Evolutionary conservation across 2,113 vertebrate genomes (phyloP).

Genomic region (western clawed frog (Xenopus tropicalis)): DNA sequence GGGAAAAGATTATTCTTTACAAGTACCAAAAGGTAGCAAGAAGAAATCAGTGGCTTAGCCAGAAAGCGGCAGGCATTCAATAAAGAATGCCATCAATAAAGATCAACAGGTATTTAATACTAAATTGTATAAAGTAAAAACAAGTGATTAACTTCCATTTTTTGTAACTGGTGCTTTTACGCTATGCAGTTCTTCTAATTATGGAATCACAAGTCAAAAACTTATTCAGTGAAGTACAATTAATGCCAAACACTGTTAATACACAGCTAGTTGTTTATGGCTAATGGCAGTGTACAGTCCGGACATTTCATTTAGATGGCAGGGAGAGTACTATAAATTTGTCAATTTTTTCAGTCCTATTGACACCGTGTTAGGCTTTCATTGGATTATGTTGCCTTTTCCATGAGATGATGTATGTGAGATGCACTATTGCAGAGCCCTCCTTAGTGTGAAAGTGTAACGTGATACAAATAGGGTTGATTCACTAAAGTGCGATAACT

Average conservation of each 20-base stretch:
- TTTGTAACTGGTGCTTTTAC: too few relatives aligned
- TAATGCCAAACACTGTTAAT: background rate
- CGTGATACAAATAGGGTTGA: constrained; percentile 27
- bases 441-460: background rate
- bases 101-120: too few relatives aligned
- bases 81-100: too few relatives aligned
- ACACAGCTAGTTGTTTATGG: background rate
- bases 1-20: too few relatives aligned
- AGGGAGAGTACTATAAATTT: background rate
- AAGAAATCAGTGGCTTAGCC: too few relatives aligned
- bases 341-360: constrained; percentile 5
- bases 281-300: background rate
- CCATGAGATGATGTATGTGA: constrained; percentile 41
- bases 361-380: background rate
- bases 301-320: constrained; percentile 16
- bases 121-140: too few relatives aligned
- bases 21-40: too few relatives aligned
- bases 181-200: too few relatives aligned
- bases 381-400: constrained; percentile 30
- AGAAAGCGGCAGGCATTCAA: too few relatives aligned
- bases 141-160: too few relatives aligned
- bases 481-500: too few relatives aligned
- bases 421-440: constrained; percentile 10
- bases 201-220: too few relatives aligned
- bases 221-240: background rate